Evolutionary conservation across 1,140 invertebrate genomes (phyloP), one percentile per base, ranked within the genome.

Genomic region (Micrasema minimum): DNA sequence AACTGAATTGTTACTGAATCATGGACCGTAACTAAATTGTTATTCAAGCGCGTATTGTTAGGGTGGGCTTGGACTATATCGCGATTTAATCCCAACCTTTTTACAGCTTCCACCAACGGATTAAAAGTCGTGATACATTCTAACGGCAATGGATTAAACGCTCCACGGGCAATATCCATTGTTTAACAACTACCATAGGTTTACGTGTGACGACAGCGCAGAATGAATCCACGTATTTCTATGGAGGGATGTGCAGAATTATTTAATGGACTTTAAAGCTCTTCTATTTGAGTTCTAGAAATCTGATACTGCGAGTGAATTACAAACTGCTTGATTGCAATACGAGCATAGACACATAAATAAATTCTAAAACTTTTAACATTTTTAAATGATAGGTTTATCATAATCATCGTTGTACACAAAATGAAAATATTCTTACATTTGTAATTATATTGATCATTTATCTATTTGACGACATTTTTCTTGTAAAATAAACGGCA

Each of bases 51-150:
- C 6, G 16, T 12, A 53, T 35, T 53, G 51, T 53, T 16, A 31
- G 51, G 26, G 23, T 31, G 23, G 26, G 51, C 22, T 38, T n/a
- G n/a, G 43, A 23, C 22, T 45, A 62, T 14, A 62, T 62, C 59
- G 43, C 23, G 38, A 62, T 62, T 62, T 62, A 62, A 62, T 70
- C 55, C 57, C 55, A 35, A 46, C 67, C 67, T 66, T 73, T 73
- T 73, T 66, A 64, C 50, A 62, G 18, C 55, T 46, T 35, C 64
- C 66, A 55, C 66, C 35, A 55, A 69, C 53, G 72, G 66, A 73
- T 73, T 73, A 73, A 73, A 73, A 69, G 62, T 73, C 66, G 51
- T 64, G 53, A 50, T 64, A 38, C 41, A 51, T 38, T 62, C 57
- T 18, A 43, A 55, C 45, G 59, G 48, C 37, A 45, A 4, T 12